Conservation (phyloP, 2,888 invertebrate genomes). For the Scaptomyza cyrtandrae region DNA sequence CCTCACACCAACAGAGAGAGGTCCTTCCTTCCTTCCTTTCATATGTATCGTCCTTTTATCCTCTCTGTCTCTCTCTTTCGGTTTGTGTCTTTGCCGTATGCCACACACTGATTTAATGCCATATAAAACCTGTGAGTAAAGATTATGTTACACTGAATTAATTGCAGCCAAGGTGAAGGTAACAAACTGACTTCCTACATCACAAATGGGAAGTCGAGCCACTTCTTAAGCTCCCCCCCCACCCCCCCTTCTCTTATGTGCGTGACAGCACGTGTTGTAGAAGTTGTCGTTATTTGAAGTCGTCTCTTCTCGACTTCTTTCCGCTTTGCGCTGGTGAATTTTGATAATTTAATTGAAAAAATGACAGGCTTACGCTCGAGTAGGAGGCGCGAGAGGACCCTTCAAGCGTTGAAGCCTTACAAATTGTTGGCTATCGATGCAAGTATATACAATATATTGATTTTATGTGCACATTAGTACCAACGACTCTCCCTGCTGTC, state of each 20-base stretch:
- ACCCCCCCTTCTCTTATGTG: slow-evolving; percentile 5
- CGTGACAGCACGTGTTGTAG: slow-evolving; percentile 75
- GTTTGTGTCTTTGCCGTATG: slow-evolving; percentile 22
- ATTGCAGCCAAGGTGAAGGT: slow-evolving; percentile 79
- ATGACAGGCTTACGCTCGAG: slow-evolving; percentile 53
- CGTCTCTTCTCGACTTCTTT: slow-evolving; percentile 35
- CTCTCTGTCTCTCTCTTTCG: background rate
- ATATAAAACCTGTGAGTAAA: slow-evolving; percentile 80
- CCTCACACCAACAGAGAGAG: slow-evolving; percentile 40
- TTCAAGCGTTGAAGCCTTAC: slow-evolving; percentile 57
- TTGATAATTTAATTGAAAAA: slow-evolving; percentile 79
- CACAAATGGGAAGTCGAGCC: slow-evolving; percentile 21
- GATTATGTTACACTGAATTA: slow-evolving; percentile 81
- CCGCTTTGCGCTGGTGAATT: slow-evolving; percentile 50
- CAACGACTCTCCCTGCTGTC: background rate
- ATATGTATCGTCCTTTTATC: background rate
- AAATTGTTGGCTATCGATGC: slow-evolving; percentile 50
- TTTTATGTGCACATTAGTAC: slow-evolving; percentile 42
- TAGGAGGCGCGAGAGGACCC: background rate
- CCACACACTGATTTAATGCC: slow-evolving; percentile 77
- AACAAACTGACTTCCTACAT: slow-evolving; percentile 36
- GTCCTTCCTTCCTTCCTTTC: slow-evolving; percentile 8
- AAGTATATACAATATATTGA: slow-evolving; percentile 37
- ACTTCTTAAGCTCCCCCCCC: background rate
- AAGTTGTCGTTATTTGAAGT: slow-evolving; percentile 31